Evolutionary conservation across 2,113 vertebrate species (phyloP), one percentile per base, ranked within the genome.

Genomic region (Sinocyclocheilus rhinocerous): DNA sequence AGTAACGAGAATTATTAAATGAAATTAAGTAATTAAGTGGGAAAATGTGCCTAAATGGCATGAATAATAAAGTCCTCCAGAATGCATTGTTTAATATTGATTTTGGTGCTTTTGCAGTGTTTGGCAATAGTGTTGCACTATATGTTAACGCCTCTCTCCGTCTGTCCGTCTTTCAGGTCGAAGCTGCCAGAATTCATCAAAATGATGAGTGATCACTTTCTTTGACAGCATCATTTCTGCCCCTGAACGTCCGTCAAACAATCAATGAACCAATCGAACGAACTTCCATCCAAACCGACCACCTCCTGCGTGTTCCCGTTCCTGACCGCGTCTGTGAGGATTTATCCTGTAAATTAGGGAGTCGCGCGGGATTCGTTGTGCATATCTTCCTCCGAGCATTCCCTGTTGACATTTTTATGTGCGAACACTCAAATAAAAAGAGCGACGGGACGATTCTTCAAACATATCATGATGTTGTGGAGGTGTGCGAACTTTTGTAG

Each of bases 121-220:
- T 45, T 45, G 10, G 42, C 2, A 2, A 2, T 45, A 2, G 8
- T 7, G 8, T 42, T 42, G 42, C 42, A 42, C 8, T 10, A 45
- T 45, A 45, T 6, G 24, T 65, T 85, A 33, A 36, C 52, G 2
- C 24, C 24, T 48, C 69, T 75, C 13, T 39, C 76, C 81, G 20
- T 83, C 63, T 83, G 75, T 87, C 90, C 92, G 29, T 89, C 86
- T 89, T 90, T n/a, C 93, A 98, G 97, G 96, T 98, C 97, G 93
- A 96, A 97, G 96, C 95, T 97, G 95, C 96, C 95, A 93, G 97
- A 96, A 95, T 97, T 97, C 95, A 97, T 97, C 96, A 96, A 96
- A 95, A 96, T 97, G 95, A 96, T 96, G 95, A 97, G 96, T 92
- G 96, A 97, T 94, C 97, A 97, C 95, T 98, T 98, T 96, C 95